Evolutionary conservation across 2,888 invertebrate genomes (phyloP).

Genomic region (Melolontha melolontha): DNA sequence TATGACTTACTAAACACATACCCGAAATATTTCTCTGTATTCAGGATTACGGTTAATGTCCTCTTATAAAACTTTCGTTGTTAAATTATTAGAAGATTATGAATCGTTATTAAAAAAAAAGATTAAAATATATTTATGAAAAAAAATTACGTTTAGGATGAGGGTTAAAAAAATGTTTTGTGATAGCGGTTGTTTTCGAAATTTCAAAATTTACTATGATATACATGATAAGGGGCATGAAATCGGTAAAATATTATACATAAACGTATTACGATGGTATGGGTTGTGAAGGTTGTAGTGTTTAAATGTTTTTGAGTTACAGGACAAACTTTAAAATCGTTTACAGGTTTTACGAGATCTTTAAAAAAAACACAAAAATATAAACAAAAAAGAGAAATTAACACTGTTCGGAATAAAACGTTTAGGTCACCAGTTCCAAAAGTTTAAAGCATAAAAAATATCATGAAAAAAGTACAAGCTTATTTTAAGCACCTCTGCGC

Average conservation of each 20-base stretch:
- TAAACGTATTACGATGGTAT: constrained; percentile 32
- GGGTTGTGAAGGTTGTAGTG: constrained; percentile 55
- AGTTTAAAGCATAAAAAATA: constrained; percentile 65
- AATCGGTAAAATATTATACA: neutral
- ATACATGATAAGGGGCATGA: constrained; percentile 9
- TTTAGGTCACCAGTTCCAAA: constrained; percentile 72
- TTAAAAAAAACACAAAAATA: constrained; percentile 43
- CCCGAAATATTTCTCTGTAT: constrained; percentile 29
- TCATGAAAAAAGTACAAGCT: constrained; percentile 79
- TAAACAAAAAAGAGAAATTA: constrained; percentile 45
- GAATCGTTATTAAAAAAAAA: constrained; percentile 19
- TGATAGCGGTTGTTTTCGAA: neutral
- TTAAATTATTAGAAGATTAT: constrained; percentile 23
- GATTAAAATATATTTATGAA: neutral
- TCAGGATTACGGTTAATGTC: neutral
- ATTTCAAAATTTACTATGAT: constrained; percentile 10
- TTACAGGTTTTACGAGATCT: constrained; percentile 59
- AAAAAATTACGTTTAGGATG: constrained; percentile 13
- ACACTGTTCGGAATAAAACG: constrained; percentile 66
- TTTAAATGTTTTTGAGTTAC: constrained; percentile 61
- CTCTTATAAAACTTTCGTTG: constrained; percentile 22
- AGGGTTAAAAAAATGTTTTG: too few species aligned
- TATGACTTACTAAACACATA: constrained; percentile 40
- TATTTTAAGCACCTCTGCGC: constrained; percentile 81
- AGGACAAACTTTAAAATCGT: constrained; percentile 58